Evolutionary conservation across 1,140 invertebrate species (phyloP).

Genomic region (Tribolium madens): DNA sequence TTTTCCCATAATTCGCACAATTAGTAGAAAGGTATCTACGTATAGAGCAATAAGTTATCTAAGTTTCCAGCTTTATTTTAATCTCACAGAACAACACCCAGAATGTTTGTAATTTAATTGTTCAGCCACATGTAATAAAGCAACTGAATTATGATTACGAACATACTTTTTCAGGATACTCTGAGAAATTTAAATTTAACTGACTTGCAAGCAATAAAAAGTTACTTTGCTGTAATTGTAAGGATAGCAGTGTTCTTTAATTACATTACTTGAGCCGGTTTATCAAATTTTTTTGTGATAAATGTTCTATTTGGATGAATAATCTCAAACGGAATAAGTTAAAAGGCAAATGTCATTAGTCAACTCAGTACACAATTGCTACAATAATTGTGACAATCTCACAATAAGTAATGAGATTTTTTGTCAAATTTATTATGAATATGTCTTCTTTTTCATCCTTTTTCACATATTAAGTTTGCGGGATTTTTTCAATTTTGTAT

Average conservation of each 20-base stretch:
- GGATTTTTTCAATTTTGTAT: background rate
- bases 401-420: background rate
- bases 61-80: background rate
- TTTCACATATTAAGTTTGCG: no score
- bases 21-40: background rate
- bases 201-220: background rate
- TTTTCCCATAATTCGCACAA: background rate
- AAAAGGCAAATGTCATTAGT: no score
- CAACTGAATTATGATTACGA: background rate
- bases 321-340: no score
- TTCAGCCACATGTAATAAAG: background rate
- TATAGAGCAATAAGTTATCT: no score
- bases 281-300: no score
- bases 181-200: background rate
- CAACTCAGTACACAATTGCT: no score
- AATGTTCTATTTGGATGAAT: no score
- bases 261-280: background rate
- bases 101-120: background rate
- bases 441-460: background rate
- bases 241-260: background rate
- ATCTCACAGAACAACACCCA: background rate
- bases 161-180: background rate
- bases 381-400: background rate
- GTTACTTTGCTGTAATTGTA: background rate
- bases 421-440: slow-evolving; percentile 2